A percentile compares a stretch with the other conserved stretches of the same genome.
These are phyloP conservation scores for Cyanistes caeruleus DNA, from an alignment of 2,113 vertebrate genomes.

Conservation along the genomic window DNA sequence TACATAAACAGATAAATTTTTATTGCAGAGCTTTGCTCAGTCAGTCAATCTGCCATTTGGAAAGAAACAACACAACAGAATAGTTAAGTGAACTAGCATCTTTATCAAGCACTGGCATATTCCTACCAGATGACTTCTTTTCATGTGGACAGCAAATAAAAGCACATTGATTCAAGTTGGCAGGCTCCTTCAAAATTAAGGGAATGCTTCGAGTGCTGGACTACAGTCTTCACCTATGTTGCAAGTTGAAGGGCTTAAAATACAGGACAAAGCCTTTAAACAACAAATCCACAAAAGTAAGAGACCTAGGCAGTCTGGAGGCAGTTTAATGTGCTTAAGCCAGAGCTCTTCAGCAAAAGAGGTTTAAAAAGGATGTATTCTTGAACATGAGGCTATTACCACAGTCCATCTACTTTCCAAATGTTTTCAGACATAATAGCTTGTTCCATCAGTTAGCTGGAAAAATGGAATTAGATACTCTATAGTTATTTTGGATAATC, in stretches of 20 bases:
- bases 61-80: not conserved
- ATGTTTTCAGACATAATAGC: not conserved
- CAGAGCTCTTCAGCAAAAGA: not conserved
- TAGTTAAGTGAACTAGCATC: not conserved
- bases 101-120: not conserved
- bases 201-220: not conserved
- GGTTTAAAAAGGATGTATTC: not conserved
- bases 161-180: not conserved
- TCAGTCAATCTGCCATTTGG: not conserved
- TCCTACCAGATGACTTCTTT: not conserved
- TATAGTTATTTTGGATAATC: not conserved
- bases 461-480: not conserved
- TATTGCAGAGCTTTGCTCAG: not conserved
- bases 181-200: not conserved
- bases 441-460: not conserved
- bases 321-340: not conserved
- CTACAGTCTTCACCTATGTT: not conserved
- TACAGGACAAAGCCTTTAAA: not conserved
- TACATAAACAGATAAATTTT: not conserved
- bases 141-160: not conserved
- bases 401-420: not conserved
- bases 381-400: not conserved
- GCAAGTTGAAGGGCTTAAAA: not conserved
- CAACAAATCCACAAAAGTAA: not conserved
- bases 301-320: not conserved